Percentiles rank a stretch among this genome's conserved stretches.
Conservation (phyloP, 2,888 invertebrate genomes). For the Megamerina dolium region DNA sequence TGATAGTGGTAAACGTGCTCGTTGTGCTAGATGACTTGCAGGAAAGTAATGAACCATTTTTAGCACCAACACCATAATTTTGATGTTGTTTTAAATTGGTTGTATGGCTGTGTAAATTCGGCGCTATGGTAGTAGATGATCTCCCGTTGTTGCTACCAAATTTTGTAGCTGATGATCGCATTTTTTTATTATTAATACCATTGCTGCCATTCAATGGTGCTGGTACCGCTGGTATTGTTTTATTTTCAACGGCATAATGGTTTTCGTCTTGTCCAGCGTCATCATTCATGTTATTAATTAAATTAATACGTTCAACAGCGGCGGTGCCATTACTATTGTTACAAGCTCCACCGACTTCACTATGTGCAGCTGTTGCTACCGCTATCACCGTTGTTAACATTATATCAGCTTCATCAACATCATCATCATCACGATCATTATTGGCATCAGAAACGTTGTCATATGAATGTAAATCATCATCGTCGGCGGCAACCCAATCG, state of each 20-base stretch:
- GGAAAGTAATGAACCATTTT: not conserved
- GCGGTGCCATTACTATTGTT: too few species aligned
- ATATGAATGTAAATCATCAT: too few species aligned
- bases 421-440: conserved; percentile 4
- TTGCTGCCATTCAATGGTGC: not conserved
- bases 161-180: not conserved
- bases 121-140: not conserved
- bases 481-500: too few species aligned
- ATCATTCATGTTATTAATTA: conserved; percentile 37
- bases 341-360: too few species aligned
- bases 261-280: conserved; percentile 15
- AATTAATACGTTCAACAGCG: conserved; percentile 42
- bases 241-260: not conserved
- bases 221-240: not conserved
- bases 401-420: conserved; percentile 8
- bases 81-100: too few species aligned
- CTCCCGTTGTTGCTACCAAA: not conserved
- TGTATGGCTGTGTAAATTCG: too few species aligned
- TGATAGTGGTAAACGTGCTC: conserved; percentile 18
- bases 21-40: not conserved
- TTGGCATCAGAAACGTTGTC: not conserved
- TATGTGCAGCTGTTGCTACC: conserved; percentile 1
- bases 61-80: too few species aligned
- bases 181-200: not conserved
- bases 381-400: conserved; percentile 5